Percentiles rank a stretch among this genome's conserved stretches.
Evolutionary conservation across 1,140 invertebrate genomes (phyloP).

Genomic region (Drosophila yakuba): DNA sequence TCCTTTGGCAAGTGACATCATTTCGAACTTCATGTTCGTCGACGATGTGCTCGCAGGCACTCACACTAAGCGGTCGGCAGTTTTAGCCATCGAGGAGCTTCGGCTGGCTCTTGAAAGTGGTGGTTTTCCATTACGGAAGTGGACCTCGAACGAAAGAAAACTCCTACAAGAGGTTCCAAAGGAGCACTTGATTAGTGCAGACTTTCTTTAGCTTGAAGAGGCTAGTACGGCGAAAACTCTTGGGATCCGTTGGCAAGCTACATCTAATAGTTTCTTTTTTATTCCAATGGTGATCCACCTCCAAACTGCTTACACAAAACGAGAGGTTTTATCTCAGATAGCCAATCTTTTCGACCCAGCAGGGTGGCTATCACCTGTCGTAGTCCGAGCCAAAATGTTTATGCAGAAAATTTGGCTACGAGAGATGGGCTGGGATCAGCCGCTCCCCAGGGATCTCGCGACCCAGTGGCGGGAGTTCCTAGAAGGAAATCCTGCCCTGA

Average conservation of each 20-base stretch:
- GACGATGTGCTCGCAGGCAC: neutral
- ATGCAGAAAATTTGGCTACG: no score
- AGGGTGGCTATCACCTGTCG: no score
- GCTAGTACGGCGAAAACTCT: neutral
- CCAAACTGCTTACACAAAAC: neutral
- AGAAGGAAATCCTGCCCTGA: no score
- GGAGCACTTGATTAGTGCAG: neutral
- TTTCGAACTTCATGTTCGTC: neutral
- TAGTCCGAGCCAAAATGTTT: no score
- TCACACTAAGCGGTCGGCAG: neutral
- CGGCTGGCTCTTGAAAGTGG: neutral
- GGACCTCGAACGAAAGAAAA: neutral
- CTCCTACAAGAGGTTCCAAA: neutral
- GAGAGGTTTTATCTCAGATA: no score
- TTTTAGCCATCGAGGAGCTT: neutral
- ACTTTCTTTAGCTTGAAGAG: neutral
- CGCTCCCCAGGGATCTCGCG: no score
- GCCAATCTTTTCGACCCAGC: no score
- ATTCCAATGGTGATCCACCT: neutral
- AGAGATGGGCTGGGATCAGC: no score
- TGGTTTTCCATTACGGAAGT: neutral
- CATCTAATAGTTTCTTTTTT: constrained; percentile 2
- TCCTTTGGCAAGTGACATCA: constrained; percentile 1
- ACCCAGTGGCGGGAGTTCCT: no score
- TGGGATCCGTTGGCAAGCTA: constrained; percentile 13